A percentile compares a stretch with the other conserved stretches of the same genome.
phyloP scores from a whole-genome alignment of 23 tunicate species.

The Corella eumyota region DNA sequence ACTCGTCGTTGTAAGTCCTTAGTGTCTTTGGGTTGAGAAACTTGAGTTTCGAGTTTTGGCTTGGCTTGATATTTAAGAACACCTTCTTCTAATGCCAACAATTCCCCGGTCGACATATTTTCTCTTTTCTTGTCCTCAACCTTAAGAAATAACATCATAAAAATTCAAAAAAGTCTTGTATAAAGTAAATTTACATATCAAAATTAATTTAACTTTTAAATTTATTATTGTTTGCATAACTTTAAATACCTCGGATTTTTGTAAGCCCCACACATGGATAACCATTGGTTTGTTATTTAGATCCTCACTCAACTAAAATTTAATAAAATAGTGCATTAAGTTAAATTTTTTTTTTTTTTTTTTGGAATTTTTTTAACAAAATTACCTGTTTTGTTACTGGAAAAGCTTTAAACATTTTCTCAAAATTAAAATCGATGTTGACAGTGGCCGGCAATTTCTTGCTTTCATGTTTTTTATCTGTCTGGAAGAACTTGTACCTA shows the following conservation, averaged over 20 bases:
- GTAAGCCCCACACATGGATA: slow-evolving; percentile 57
- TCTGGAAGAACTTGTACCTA: slow-evolving; percentile 33
- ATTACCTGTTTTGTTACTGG: slow-evolving; percentile 53
- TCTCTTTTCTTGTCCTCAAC: slow-evolving; percentile 19
- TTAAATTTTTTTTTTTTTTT: neutral
- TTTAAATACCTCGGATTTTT: slow-evolving; percentile 41
- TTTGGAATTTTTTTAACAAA: neutral
- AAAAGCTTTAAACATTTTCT: slow-evolving; percentile 35
- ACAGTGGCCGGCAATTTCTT: slow-evolving; percentile 10
- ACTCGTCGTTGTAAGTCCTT: slow-evolving; percentile 15
- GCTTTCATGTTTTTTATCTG: slow-evolving; percentile 40
- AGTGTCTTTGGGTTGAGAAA: neutral
- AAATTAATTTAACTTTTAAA: no score
- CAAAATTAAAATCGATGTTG: slow-evolving; percentile 30
- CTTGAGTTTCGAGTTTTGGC: neutral
- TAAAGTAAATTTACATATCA: neutral
- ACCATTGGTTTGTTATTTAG: slow-evolving; percentile 29
- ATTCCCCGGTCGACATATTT: slow-evolving; percentile 25
- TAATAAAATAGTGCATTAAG: neutral
- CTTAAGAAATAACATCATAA: slow-evolving; percentile 9
- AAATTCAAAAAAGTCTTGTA: neutral
- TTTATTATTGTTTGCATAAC: no score
- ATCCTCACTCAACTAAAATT: slow-evolving; percentile 37
- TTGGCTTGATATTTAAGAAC: slow-evolving; percentile 31
- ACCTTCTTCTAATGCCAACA: slow-evolving; percentile 29